These are phyloP conservation scores for Hypotaenidia okinawae DNA, from an alignment of 2,797 vertebrate species.

Conservation along the genomic window DNA sequence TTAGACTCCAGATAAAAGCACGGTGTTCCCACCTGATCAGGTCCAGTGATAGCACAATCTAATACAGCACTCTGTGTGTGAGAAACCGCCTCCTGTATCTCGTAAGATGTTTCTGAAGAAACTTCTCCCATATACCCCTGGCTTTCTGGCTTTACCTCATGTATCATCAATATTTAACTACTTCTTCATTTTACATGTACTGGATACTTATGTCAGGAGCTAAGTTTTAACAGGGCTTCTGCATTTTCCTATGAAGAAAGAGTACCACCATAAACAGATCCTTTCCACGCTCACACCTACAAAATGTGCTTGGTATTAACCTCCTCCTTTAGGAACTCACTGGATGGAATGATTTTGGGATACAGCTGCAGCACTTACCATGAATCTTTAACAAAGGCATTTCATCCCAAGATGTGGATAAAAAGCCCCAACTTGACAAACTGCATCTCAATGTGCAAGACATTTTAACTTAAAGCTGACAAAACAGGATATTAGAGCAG, in stretches of 20 bases:
- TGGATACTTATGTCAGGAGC: not conserved
- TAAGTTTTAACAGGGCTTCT: not conserved
- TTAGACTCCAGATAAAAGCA: not conserved
- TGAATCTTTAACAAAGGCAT: not conserved
- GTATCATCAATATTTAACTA: not conserved
- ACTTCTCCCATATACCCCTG: not conserved
- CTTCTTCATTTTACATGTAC: not conserved
- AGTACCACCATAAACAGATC: not conserved
- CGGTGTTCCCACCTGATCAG: not conserved
- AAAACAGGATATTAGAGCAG: not conserved
- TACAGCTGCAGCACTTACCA: not conserved
- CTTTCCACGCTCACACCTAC: not conserved
- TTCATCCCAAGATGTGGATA: not conserved
- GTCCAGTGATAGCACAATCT: not conserved
- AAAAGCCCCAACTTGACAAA: not conserved
- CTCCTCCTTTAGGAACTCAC: not conserved
- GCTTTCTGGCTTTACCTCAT: not conserved
- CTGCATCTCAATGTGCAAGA: fast-evolving
- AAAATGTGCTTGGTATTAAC: not conserved
- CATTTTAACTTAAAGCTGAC: not conserved
- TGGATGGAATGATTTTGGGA: not conserved
- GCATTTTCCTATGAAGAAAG: not conserved
- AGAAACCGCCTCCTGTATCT: not conserved
- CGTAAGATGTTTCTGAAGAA: not conserved
- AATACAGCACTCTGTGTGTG: not conserved